Evolutionary conservation across 1,140 invertebrate species (phyloP), one percentile per base, ranked within the genome.

Genomic region (Drosophila truncata): DNA sequence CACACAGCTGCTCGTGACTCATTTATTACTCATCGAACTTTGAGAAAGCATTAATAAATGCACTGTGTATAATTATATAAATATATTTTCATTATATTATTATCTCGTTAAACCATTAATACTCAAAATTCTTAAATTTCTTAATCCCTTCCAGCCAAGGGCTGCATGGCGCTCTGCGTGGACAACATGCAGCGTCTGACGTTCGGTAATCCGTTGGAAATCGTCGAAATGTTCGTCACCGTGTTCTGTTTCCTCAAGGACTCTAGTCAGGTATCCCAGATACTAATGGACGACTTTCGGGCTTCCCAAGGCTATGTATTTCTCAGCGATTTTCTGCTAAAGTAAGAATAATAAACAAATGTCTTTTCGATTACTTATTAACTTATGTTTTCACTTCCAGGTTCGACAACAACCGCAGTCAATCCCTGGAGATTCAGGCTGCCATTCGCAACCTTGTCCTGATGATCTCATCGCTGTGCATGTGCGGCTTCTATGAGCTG

Each of bases 211-310:
- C 98, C 98, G n/a, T 94, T 99, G 82, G 98, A 99, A 94, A 96
- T 99, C 73, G 97, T 99, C 14, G 98, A 99, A 94, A 99, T 99
- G 98, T 98, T 99, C 94, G 97, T 99, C 35, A 98, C 98, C 14
- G 96, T 99, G 33, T 99, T 99, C 94, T 99, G 98, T 94, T 99
- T 99, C 93, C 94, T 99, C 54, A 99, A 99, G 94, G 98, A 99
- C 93, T 99, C 98, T n/a, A 98, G 98, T 93, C 98, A 99, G 93
- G 96, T 99, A 58, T 98, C 98, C 66, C 97, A 98, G 93, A 96
- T 96, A 77, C 94, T 99, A 71, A 93, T 99, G 74, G 99, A 99
- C 93, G 99, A 99, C 93, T 99, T 99, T 94, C 95, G 97, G 71
- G 95, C 96, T 63, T 97, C 97, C 87, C 97, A 99, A 92, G 99